These are phyloP conservation scores for Poeciliopsis occidentalis DNA, from an alignment of 2,113 vertebrate genomes.

Conservation along the genomic window DNA sequence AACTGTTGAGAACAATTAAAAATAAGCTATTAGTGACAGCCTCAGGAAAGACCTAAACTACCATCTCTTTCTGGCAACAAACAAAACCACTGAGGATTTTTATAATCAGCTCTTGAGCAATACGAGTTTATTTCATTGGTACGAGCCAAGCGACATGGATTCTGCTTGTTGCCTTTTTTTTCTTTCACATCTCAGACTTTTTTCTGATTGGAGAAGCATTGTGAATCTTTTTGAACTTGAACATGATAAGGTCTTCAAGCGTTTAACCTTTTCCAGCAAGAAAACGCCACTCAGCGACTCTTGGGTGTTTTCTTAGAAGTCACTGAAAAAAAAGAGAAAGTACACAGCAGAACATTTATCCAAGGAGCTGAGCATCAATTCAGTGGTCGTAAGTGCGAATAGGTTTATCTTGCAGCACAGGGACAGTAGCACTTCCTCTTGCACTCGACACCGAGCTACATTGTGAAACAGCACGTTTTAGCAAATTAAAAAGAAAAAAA, in stretches of 20 bases:
- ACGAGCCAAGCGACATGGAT: background rate
- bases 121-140: too few relatives aligned
- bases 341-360: background rate
- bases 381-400: background rate
- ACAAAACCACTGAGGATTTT: too few relatives aligned
- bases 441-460: conserved; percentile 1
- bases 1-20: too few relatives aligned
- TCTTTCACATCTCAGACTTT: too few relatives aligned
- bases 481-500: background rate
- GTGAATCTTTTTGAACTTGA: background rate
- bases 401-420: conserved; percentile 3
- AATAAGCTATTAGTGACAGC: background rate
- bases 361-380: background rate
- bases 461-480: background rate
- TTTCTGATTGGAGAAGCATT: too few relatives aligned
- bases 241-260: background rate
- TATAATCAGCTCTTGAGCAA: background rate
- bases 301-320: background rate
- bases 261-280: too few relatives aligned
- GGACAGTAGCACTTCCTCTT: conserved; percentile 20
- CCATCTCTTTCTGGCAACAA: too few relatives aligned
- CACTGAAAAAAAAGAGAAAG: background rate
- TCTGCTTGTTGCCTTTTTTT: background rate
- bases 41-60: background rate
- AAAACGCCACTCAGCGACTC: background rate